phyloP scores from a whole-genome alignment of 2,797 vertebrate genomes.

The Poeciliopsis infans region DNA sequence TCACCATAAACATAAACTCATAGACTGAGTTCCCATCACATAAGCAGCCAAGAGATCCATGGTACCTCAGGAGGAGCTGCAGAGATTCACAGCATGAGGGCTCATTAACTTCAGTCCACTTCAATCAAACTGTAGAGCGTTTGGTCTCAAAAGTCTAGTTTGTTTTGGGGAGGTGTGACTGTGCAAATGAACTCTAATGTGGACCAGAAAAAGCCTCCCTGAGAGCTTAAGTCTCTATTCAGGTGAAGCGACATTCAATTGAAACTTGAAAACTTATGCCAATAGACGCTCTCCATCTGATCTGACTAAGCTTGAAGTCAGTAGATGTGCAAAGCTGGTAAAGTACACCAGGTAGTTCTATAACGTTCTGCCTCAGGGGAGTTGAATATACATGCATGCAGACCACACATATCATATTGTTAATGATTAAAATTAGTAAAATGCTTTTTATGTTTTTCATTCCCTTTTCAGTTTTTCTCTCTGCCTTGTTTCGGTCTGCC shows the following conservation, averaged over 20 bases:
- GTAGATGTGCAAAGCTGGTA: background rate
- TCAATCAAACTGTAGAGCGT: no score
- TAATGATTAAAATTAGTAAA: background rate
- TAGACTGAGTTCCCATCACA: background rate
- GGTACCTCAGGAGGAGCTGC: background rate
- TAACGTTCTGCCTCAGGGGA: background rate
- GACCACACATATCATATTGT: background rate
- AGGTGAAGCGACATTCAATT: no score
- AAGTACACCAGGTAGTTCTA: background rate
- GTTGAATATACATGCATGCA: background rate
- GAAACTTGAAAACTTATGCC: background rate
- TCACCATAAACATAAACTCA: background rate
- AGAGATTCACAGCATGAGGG: background rate
- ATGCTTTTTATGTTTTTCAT: background rate
- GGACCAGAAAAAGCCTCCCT: no score
- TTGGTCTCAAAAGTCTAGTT: no score
- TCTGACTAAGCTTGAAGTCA: background rate
- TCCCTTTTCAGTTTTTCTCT: background rate
- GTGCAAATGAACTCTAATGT: no score
- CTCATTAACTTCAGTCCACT: no score
- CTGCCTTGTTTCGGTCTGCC: background rate
- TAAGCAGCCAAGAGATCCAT: background rate
- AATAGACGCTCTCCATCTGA: background rate
- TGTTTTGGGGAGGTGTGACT: no score
- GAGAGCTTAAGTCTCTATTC: no score